These are phyloP conservation scores for Microctenopoma steveboyesi DNA, from an alignment of 2,797 vertebrate species.

Conservation along the genomic window DNA sequence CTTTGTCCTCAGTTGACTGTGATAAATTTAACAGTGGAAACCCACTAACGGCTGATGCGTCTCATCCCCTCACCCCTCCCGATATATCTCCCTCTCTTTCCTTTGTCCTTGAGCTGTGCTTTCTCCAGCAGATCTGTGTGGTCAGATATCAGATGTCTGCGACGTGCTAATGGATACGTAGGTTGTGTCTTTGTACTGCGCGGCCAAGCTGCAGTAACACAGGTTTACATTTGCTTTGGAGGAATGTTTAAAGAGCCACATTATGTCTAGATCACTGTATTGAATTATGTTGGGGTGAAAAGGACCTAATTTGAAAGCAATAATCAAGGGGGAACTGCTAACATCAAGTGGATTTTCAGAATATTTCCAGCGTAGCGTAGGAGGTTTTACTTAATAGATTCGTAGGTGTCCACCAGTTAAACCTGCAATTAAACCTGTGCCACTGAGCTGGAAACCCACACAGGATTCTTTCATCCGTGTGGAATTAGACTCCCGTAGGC, in stretches of 20 bases:
- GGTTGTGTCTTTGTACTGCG: slow-evolving; percentile 31
- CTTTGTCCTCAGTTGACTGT: slow-evolving; percentile 66
- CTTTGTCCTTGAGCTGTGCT: slow-evolving; percentile 75
- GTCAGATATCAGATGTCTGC: slow-evolving; percentile 76
- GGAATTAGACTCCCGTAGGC: neutral
- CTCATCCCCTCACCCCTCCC: slow-evolving; percentile 6
- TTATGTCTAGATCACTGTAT: neutral
- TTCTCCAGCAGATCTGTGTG: slow-evolving; percentile 63
- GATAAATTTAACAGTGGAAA: slow-evolving; percentile 73
- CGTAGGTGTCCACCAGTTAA: slow-evolving; percentile 37
- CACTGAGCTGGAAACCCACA: slow-evolving; percentile 10
- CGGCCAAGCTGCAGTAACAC: slow-evolving; percentile 23
- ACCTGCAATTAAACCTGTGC: slow-evolving; percentile 44
- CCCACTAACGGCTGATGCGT: slow-evolving; percentile 52
- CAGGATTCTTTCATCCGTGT: slow-evolving; percentile 27
- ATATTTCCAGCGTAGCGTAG: slow-evolving; percentile 5
- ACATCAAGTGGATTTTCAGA: slow-evolving; percentile 8
- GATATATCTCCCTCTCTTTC: slow-evolving; percentile 37
- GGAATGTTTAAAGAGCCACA: slow-evolving; percentile 9
- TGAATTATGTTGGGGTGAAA: neutral
- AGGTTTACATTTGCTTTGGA: slow-evolving; percentile 8
- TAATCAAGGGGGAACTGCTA: neutral
- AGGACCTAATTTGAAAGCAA: neutral
- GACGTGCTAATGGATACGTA: slow-evolving; percentile 68
- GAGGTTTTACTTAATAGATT: slow-evolving; percentile 35